Evolutionary conservation across 2,113 vertebrate species (phyloP).

Genomic region (Micromys minutus): DNA sequence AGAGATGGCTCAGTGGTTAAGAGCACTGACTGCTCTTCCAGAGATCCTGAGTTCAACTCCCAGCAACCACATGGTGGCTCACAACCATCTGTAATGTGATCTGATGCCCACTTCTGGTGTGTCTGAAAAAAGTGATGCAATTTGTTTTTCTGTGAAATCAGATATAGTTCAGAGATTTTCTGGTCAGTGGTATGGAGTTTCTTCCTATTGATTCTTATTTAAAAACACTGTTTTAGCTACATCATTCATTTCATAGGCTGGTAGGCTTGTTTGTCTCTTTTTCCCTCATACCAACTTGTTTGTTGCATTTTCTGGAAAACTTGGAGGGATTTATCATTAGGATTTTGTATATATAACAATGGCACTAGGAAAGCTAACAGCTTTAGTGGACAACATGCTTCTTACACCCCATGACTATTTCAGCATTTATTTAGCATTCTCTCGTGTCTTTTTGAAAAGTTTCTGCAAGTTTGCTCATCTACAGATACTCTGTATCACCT

Average conservation of each 20-base stretch:
- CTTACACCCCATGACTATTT: not conserved
- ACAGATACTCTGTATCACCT: not conserved
- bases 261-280: not conserved
- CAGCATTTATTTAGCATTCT: not conserved
- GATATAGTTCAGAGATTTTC: not conserved
- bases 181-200: not conserved
- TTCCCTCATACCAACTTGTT: not conserved
- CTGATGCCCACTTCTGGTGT: no score
- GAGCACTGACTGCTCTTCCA: no score
- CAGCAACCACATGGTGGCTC: no score
- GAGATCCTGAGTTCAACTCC: no score
- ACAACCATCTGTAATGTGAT: no score
- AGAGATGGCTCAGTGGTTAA: no score
- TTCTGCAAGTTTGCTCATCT: not conserved
- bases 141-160: not conserved
- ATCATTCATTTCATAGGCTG: not conserved
- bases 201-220: not conserved
- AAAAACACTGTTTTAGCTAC: not conserved
- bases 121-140: not conserved
- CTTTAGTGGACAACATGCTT: not conserved
- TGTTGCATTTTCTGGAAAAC: not conserved
- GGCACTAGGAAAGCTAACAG: not conserved
- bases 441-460: not conserved
- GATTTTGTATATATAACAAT: not conserved
- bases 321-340: not conserved